phyloP scores from a whole-genome alignment of 2,113 vertebrate species.

The Cervus canadensis region DNA sequence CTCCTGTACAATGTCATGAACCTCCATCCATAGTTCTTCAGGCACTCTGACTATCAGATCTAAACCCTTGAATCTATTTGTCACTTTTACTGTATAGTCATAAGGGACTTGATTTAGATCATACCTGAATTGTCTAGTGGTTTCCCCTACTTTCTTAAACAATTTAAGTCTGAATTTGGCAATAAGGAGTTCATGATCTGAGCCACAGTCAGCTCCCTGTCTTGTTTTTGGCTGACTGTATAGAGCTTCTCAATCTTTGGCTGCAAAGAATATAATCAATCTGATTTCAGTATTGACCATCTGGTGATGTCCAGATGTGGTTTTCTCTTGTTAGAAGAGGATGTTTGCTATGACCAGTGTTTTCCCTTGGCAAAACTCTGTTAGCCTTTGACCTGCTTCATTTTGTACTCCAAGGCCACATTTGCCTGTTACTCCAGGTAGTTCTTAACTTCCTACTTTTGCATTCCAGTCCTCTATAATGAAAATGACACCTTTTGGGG shows the following conservation, averaged over 20 bases:
- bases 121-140: neutral
- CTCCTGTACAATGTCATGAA: neutral
- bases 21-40: neutral
- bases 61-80: neutral
- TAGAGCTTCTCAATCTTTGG: too few species aligned
- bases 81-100: neutral
- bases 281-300: too few species aligned
- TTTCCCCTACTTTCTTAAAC: neutral
- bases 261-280: too few species aligned
- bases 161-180: neutral
- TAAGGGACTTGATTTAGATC: neutral
- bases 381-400: neutral
- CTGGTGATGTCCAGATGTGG: too few species aligned
- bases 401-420: neutral
- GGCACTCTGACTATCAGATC: neutral
- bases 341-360: neutral
- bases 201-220: neutral
- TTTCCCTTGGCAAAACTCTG: neutral
- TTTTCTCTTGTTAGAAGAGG: neutral
- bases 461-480: neutral
- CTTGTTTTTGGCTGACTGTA: neutral
- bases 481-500: neutral
- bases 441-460: neutral
- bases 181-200: accelerated
- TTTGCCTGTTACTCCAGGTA: neutral